These are phyloP conservation scores for Craseonycteris thonglongyai DNA, from an alignment of 2,113 vertebrate species.

Conservation along the genomic window DNA sequence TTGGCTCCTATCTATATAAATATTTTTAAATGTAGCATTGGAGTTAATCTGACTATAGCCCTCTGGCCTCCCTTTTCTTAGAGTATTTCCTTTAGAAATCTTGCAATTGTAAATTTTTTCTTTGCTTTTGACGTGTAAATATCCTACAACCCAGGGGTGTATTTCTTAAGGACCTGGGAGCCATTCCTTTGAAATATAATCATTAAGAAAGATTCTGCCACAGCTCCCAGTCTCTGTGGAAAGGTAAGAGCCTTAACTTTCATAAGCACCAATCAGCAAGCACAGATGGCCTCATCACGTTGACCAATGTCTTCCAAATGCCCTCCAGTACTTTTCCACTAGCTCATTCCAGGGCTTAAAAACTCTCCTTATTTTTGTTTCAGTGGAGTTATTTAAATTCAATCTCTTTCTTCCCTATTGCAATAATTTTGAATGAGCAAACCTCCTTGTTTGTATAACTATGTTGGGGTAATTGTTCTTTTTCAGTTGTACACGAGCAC, in stretches of 20 bases:
- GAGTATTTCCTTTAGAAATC: not conserved
- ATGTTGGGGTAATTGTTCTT: not conserved
- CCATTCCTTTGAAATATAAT: not conserved
- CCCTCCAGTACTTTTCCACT: not conserved
- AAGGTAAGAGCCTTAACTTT: not conserved
- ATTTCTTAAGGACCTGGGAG: not conserved
- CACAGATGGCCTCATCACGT: not conserved
- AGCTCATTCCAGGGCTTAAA: not conserved
- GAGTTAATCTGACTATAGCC: not conserved
- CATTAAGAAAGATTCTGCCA: not conserved
- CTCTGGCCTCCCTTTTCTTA: not conserved
- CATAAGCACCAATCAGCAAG: not conserved
- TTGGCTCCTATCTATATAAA: not conserved
- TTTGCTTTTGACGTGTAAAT: not conserved
- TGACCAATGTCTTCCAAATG: accelerated
- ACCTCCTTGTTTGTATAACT: not conserved
- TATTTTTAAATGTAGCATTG: not conserved
- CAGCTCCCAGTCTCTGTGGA: not conserved
- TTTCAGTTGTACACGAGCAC: not conserved
- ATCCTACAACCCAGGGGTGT: not conserved
- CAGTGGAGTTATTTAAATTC: not conserved
- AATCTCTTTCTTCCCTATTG: not conserved
- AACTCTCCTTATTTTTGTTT: not conserved
- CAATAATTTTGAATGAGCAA: not conserved
- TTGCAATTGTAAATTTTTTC: not conserved